Evolutionary conservation across 2,888 invertebrate genomes (phyloP).

Genomic region (Melanostoma scalare): DNA sequence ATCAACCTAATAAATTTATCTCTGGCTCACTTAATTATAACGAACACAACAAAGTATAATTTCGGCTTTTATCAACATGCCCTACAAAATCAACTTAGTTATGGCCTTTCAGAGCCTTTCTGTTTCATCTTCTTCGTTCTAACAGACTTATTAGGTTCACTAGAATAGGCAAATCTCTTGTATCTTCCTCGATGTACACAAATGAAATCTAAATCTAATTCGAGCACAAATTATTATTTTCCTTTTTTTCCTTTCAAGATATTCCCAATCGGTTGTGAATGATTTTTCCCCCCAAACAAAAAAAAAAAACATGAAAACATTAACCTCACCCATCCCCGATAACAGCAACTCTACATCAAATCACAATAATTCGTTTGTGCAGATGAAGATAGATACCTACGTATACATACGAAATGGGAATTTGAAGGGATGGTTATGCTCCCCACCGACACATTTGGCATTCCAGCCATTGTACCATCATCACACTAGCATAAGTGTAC

Average conservation of each 20-base stretch:
- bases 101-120: not conserved
- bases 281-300: conserved; percentile 25
- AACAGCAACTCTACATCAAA: conserved; percentile 34
- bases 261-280: conserved; percentile 45
- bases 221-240: conserved; percentile 25
- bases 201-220: conserved; percentile 6
- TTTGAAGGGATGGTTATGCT: conserved; percentile 9
- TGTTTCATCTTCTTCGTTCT: conserved; percentile 4
- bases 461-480: conserved; percentile 36
- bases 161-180: conserved; percentile 4
- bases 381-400: conserved; percentile 1
- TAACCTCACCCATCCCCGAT: conserved; percentile 48
- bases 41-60: conserved; percentile 44
- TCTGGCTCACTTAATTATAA: conserved; percentile 57
- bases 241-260: conserved; percentile 16
- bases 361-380: conserved; percentile 49
- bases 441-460: conserved; percentile 18
- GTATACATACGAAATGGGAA: conserved; percentile 30
- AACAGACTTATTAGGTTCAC: conserved; percentile 41
- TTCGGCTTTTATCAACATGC: conserved; percentile 35
- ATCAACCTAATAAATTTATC: conserved; percentile 51
- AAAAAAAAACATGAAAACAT: conserved; percentile 57
- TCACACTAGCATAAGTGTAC: conserved; percentile 48
- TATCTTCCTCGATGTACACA: conserved; percentile 1
- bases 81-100: conserved; percentile 25